These are phyloP conservation scores for Darevskia nairensis DNA, from an alignment of 2,797 vertebrate genomes.

Conservation along the genomic window DNA sequence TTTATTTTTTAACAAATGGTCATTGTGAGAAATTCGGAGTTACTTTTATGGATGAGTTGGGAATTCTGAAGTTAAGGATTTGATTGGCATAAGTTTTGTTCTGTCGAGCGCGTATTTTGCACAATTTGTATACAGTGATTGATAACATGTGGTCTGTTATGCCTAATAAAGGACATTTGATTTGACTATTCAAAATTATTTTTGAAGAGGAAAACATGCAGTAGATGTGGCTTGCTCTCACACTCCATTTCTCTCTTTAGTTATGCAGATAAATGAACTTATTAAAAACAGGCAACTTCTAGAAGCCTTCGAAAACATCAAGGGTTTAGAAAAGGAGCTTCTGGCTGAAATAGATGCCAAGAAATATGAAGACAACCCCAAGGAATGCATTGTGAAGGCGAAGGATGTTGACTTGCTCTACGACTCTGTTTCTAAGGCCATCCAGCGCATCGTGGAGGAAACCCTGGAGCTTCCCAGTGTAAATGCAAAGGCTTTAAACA, in stretches of 20 bases:
- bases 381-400: conserved; percentile 79
- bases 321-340: conserved; percentile 79
- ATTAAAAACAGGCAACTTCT: conserved; percentile 84
- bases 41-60: no score
- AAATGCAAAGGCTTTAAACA: conserved; percentile 74
- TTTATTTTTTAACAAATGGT: no score
- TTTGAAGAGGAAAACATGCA: not conserved
- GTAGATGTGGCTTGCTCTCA: not conserved
- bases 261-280: conserved; percentile 88
- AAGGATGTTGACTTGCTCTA: conserved; percentile 89
- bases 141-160: no score
- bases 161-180: no score
- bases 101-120: no score
- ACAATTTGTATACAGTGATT: no score
- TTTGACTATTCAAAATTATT: not conserved
- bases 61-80: no score
- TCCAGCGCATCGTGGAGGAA: conserved; percentile 78
- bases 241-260: conserved; percentile 67
- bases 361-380: conserved; percentile 62
- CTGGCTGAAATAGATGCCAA: conserved; percentile 69
- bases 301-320: conserved; percentile 86
- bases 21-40: no score
- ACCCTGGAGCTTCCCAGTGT: conserved; percentile 75
- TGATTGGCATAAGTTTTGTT: no score
- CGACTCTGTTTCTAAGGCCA: conserved; percentile 69